Conservation (phyloP, 2,888 invertebrate genomes). For the Callyntrura guangdongensis region DNA sequence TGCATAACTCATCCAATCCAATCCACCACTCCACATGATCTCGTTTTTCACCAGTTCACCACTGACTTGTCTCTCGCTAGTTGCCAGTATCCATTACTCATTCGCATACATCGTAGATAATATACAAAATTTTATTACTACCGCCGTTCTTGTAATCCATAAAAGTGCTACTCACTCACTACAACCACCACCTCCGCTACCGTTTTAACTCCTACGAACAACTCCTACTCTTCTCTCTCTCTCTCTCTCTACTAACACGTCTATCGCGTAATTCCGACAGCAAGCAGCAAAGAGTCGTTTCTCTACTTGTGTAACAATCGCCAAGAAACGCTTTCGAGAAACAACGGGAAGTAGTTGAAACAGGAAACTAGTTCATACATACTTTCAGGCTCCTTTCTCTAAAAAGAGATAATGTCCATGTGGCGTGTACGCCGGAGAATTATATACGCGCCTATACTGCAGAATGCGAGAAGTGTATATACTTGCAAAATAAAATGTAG, state of each 20-base stretch:
- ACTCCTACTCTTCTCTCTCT: too few relatives aligned
- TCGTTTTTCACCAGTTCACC: constrained; percentile 51
- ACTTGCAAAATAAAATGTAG: background rate
- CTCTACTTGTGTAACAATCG: constrained; percentile 44
- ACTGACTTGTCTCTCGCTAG: constrained; percentile 55
- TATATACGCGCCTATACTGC: too few relatives aligned
- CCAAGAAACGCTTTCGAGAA: constrained; percentile 54
- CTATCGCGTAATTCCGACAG: background rate
- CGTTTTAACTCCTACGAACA: background rate
- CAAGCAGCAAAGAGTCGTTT: constrained; percentile 22
- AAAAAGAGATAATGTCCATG: background rate
- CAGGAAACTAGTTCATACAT: constrained; percentile 49
- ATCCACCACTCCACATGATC: constrained; percentile 53
- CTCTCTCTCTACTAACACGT: background rate
- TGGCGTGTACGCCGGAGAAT: background rate
- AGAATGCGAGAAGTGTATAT: background rate
- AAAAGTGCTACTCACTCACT: constrained; percentile 45
- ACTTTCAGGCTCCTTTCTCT: constrained; percentile 15
- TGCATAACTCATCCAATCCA: constrained; percentile 23
- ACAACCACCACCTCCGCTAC: background rate
- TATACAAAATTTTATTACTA: constrained; percentile 39
- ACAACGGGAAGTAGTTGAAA: constrained; percentile 54
- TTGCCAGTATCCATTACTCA: constrained; percentile 61
- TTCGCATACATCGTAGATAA: constrained; percentile 40
- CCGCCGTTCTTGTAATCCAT: constrained; percentile 34